These are phyloP conservation scores for Lutjanus campechanus DNA, from an alignment of 2,797 vertebrate genomes.

Conservation along the genomic window DNA sequence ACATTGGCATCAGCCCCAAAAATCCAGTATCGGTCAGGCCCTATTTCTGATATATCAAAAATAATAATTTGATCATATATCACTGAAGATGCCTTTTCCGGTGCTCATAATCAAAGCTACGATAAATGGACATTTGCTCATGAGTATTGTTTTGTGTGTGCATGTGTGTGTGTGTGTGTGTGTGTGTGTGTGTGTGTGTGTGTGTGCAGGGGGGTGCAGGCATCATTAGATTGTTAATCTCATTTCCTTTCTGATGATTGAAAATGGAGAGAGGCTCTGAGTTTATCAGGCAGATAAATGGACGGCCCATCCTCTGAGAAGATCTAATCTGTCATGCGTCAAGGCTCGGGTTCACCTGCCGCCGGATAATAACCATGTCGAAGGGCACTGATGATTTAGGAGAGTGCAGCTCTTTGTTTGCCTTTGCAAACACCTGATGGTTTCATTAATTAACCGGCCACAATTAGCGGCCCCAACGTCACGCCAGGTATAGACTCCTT, in stretches of 20 bases:
- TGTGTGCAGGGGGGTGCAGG: conserved; percentile 46
- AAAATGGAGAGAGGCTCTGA: conserved; percentile 83
- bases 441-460: conserved; percentile 83
- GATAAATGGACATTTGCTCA: conserved; percentile 61
- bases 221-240: conserved; percentile 87
- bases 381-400: conserved; percentile 83
- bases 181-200: conserved; percentile 16
- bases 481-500: conserved; percentile 71
- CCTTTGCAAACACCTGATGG: conserved; percentile 85
- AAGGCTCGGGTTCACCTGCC: conserved; percentile 82
- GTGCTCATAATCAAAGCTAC: conserved; percentile 60
- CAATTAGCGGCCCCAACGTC: conserved; percentile 80
- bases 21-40: no score
- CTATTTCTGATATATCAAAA: conserved; percentile 57
- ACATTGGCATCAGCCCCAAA: no score
- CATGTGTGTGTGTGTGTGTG: conserved; percentile 27
- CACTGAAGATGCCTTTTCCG: conserved; percentile 49
- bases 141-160: conserved; percentile 56
- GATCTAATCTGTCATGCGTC: conserved; percentile 88
- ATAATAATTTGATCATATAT: conserved; percentile 69
- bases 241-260: conserved; percentile 87
- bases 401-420: conserved; percentile 82
- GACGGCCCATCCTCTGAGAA: conserved; percentile 81
- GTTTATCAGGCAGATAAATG: conserved; percentile 89
- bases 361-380: conserved; percentile 83